Evolutionary conservation across 2,888 invertebrate genomes (phyloP), one percentile per base, ranked within the genome.

Genomic region (Mythimna albipuncta): DNA sequence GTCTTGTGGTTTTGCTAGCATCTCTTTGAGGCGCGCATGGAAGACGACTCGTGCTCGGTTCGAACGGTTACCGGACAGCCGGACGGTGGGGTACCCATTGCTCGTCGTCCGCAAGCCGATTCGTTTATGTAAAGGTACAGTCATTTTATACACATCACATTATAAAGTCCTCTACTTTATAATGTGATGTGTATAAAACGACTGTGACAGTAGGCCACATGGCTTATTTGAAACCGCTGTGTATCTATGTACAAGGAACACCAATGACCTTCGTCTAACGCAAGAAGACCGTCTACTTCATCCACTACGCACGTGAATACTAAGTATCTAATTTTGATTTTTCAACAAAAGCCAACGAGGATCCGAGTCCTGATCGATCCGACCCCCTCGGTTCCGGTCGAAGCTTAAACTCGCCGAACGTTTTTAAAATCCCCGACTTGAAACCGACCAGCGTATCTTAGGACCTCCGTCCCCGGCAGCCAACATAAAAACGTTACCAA

Each of bases 261-360:
- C 59, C 68, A 70, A 69, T 76, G 78, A 80, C 83, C 86, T 88
- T 86, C 86, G 88, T 87, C 77, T 84, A 83, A 85, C 76, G 81
- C 81, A 58, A 80, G 79, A 84, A 87, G 86, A 84, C 86, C 77
- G 72, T 87, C 87, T 82, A 86, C 82, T 85, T 83, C 77, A 79
- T 84, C 89, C 87, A 85, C 88, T 84, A 89, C 87, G 82, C 87
- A 88, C 91, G 89, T 92, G 95, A 95, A 95, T 95, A 95, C 94
- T 95, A 95, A 95, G 93, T 90, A 89, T 88, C 94, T 94, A 92
- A 94, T 96, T 95, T 94, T 90, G 93, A 94, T 94, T 95, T 95
- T 95, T 93, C 91, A 93, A 94, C 94, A 94, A 94, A 52, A 93
- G 93, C 91, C 91, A 92, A 93, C 92, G 89, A 93, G 91, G 87